Conservation (phyloP, 2,888 invertebrate genomes). For the Morinoia aosen region DNA sequence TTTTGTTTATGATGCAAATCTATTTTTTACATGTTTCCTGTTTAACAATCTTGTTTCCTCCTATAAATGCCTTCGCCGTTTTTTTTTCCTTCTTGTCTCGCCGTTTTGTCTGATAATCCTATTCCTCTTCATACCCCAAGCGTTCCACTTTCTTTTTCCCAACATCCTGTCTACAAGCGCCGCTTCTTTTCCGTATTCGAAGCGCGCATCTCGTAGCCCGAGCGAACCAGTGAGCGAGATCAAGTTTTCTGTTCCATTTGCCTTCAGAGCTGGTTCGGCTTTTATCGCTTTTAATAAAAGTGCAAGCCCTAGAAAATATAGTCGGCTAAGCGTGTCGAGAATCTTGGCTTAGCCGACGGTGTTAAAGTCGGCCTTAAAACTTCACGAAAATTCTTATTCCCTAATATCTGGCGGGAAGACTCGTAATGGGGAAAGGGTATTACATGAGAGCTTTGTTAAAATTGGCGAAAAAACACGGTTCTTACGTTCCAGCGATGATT, state of each 20-base stretch:
- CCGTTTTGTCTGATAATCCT: neutral
- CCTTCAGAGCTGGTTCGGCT: conserved; percentile 43
- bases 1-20: neutral
- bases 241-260: conserved; percentile 50
- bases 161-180: neutral
- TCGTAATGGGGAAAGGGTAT: neutral
- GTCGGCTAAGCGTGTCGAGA: conserved; percentile 48
- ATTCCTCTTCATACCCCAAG: neutral
- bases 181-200: conserved; percentile 5
- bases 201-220: neutral
- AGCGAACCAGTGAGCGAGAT: conserved; percentile 1
- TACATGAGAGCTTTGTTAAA: neutral
- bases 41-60: neutral
- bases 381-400: conserved; percentile 35
- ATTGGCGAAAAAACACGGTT: neutral
- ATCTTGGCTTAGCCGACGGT: neutral
- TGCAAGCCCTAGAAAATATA: conserved; percentile 41
- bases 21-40: neutral
- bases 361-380: conserved; percentile 24
- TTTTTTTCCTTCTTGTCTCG: neutral
- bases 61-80: neutral
- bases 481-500: neutral
- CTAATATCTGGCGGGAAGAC: conserved; percentile 22
- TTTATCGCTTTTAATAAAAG: conserved; percentile 52
- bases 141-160: neutral